A percentile compares a stretch with the other conserved stretches of the same genome.
These are phyloP conservation scores for Sylvietta virens DNA, from an alignment of 2,113 vertebrate species.

Conservation along the genomic window DNA sequence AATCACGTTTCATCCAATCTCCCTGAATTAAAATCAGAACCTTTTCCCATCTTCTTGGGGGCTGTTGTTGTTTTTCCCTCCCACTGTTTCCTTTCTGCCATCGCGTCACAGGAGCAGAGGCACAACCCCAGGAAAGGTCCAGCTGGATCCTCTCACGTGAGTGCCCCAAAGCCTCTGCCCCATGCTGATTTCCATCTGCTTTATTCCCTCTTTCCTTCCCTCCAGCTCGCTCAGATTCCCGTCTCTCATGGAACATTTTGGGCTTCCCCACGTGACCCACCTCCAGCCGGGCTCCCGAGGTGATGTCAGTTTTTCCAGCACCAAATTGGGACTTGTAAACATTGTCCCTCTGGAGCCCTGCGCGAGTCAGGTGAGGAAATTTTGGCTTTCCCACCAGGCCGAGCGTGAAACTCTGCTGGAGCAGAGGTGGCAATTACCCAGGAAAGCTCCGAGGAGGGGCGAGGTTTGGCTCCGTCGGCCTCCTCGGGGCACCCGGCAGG, in stretches of 20 bases:
- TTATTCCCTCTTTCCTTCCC: not conserved
- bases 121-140: not conserved
- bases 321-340: not conserved
- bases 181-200: slow-evolving; percentile 38
- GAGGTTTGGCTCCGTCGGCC: not conserved
- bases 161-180: not conserved
- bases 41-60: not conserved
- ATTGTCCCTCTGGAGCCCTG: not conserved
- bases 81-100: not conserved
- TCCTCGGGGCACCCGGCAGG: not conserved
- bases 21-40: not conserved
- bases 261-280: not conserved
- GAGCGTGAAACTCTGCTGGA: not conserved
- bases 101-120: rapidly evolving
- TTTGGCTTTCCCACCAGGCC: slow-evolving; percentile 31
- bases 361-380: not conserved
- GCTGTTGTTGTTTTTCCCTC: not conserved
- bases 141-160: not conserved
- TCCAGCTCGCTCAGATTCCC: not conserved
- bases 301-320: slow-evolving; percentile 12
- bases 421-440: slow-evolving; percentile 7
- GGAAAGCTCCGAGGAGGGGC: not conserved
- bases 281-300: not conserved
- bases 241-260: not conserved
- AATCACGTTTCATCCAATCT: not conserved